Percentiles rank a stretch among this genome's conserved stretches.
phyloP scores from a whole-genome alignment of 1,140 invertebrate species.

The Cataglyphis hispanica region DNA sequence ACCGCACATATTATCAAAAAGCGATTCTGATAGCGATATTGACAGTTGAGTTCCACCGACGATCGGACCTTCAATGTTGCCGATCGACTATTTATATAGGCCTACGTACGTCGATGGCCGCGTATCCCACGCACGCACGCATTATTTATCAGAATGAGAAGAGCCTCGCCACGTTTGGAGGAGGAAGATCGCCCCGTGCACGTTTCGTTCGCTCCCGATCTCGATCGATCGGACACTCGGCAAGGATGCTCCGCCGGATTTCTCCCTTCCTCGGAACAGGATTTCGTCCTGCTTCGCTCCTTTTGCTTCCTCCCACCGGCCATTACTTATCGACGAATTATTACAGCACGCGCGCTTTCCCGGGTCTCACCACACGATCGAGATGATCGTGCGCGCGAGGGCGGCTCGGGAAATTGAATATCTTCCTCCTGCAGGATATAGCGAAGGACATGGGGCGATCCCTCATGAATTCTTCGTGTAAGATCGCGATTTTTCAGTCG shows the following conservation, averaged over 20 bases:
- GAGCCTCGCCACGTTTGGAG: conserved; percentile 78
- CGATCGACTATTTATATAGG: conserved; percentile 69
- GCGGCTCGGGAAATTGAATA: conserved; percentile 59
- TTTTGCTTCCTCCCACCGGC: conserved; percentile 34
- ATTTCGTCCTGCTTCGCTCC: conserved; percentile 12
- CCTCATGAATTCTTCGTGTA: neutral
- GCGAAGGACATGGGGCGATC: neutral
- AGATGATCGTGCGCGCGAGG: conserved; percentile 52
- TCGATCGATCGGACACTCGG: neutral
- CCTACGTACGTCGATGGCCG: conserved; percentile 23
- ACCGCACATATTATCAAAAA: neutral
- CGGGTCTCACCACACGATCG: conserved; percentile 48
- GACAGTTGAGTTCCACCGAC: conserved; percentile 34
- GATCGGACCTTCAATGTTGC: conserved; percentile 18
- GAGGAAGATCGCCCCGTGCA: conserved; percentile 32
- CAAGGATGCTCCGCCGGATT: neutral
- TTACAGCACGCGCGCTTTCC: conserved; percentile 64
- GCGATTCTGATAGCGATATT: conserved; percentile 54
- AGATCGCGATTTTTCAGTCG: conserved; percentile 25
- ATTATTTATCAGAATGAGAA: conserved; percentile 69
- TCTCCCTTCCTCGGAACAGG: conserved; percentile 8
- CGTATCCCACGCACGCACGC: conserved; percentile 38
- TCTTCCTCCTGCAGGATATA: conserved; percentile 53
- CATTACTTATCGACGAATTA: conserved; percentile 75
- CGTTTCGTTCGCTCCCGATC: conserved; percentile 47